A percentile compares a stretch with the other conserved stretches of the same genome.
These are phyloP conservation scores for Quadroppia sp. DNA, from an alignment of 2,888 invertebrate species.

Conservation along the genomic window DNA sequence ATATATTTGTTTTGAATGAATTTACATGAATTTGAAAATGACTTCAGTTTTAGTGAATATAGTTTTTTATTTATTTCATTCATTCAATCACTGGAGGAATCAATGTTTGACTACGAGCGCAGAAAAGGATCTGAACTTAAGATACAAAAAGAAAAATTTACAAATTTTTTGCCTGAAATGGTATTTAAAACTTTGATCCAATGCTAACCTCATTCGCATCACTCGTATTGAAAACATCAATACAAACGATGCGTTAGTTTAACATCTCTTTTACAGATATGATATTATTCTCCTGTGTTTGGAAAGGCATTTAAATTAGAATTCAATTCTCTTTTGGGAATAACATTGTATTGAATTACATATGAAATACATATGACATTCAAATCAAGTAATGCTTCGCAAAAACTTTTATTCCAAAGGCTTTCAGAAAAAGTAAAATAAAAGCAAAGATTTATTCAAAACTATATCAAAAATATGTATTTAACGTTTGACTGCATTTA, in stretches of 20 bases:
- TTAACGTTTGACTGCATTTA: too few relatives aligned
- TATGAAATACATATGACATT: neutral
- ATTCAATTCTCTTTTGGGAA: slow-evolving; percentile 28
- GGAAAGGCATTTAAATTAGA: neutral
- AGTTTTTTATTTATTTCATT: neutral
- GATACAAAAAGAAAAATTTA: neutral
- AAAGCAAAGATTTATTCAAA: too few relatives aligned
- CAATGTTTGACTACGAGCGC: neutral
- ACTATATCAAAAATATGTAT: too few relatives aligned
- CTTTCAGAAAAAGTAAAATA: too few relatives aligned
- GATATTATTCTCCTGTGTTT: neutral
- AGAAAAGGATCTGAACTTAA: neutral
- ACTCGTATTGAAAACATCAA: slow-evolving; percentile 9
- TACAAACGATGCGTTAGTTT: neutral
- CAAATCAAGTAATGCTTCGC: too few relatives aligned
- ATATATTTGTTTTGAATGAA: neutral
- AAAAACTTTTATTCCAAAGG: too few relatives aligned
- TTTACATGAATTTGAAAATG: slow-evolving; percentile 6
- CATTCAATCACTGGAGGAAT: neutral
- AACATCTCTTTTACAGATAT: neutral
- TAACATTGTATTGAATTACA: slow-evolving; percentile 21
- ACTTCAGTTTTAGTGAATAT: neutral
- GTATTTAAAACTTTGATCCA: neutral
- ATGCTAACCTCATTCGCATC: slow-evolving; percentile 16
- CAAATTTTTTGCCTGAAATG: neutral